Conservation (phyloP, 2,797 vertebrate species). For the Microctenopoma steveboyesi region DNA sequence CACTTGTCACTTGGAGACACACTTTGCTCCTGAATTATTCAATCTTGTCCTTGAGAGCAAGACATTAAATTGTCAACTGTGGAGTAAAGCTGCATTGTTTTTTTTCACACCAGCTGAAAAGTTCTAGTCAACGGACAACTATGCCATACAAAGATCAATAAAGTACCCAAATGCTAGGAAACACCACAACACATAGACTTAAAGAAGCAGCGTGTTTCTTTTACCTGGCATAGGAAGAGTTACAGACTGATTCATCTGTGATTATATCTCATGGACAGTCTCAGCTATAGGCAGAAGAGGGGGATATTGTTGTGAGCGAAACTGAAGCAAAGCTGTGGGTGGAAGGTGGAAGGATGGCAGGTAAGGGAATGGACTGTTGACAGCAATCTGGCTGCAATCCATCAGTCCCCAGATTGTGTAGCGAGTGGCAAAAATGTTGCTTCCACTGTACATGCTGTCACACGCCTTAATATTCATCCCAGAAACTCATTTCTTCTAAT, state of each 20-base stretch:
- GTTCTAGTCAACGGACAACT: slow-evolving; percentile 25
- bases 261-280: slow-evolving; percentile 28
- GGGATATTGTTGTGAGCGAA: slow-evolving; percentile 39
- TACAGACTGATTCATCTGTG: slow-evolving; percentile 13
- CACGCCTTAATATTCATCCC: slow-evolving; percentile 68
- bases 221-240: neutral
- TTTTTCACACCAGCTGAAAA: slow-evolving; percentile 32
- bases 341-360: slow-evolving; percentile 26
- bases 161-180: slow-evolving; percentile 8
- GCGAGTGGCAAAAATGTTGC: slow-evolving; percentile 50
- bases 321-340: slow-evolving; percentile 37
- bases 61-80: slow-evolving; percentile 63
- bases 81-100: slow-evolving; percentile 25
- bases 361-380: slow-evolving; percentile 67
- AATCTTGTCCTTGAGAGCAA: slow-evolving; percentile 67
- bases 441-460: slow-evolving; percentile 20
- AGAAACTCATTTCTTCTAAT: slow-evolving; percentile 59
- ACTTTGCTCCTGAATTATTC: slow-evolving; percentile 69
- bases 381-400: slow-evolving; percentile 77
- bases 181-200: slow-evolving; percentile 10
- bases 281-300: slow-evolving; percentile 21
- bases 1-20: slow-evolving; percentile 41
- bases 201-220: slow-evolving; percentile 8
- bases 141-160: slow-evolving; percentile 26
- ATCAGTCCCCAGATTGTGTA: slow-evolving; percentile 64